Base-by-base conservation (phyloP, 2,888 invertebrate species). In the Tuta absoluta region DNA sequence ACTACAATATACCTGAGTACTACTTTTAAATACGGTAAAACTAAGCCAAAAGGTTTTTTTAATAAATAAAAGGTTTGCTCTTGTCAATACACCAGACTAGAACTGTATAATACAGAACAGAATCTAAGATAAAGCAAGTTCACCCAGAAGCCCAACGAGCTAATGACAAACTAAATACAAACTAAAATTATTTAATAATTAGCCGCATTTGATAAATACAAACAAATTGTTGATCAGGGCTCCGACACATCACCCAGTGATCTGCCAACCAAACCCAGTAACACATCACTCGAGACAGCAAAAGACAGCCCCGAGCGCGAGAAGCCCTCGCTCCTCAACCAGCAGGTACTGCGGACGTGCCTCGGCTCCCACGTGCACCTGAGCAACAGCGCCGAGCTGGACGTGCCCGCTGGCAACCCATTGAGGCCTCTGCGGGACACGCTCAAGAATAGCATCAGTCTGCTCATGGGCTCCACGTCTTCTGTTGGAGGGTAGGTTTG, bases 181-280 rank as follows among this genome's bases (percentile, higher is more conserved):
- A n/a, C n/a, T n/a, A n/a, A n/a, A n/a, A n/a, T n/a, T n/a, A n/a
- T n/a, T n/a, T n/a, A n/a, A n/a, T n/a, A n/a, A n/a, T n/a, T n/a
- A n/a, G n/a, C n/a, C n/a, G n/a, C n/a, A n/a, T n/a, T n/a, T n/a
- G n/a, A n/a, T n/a, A n/a, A n/a, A n/a, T n/a, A n/a, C 4, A 45
- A 45, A 45, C 14, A 12, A 14, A 4, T 45, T 17, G 4, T 45
- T 4, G 1, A 41, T 60, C 71, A 91, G 91, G 91, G 90, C 17
- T 85, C 74, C 71, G 91, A 91, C 68, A 79, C 91, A 83, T 89
- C 86, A 64, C 77, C 91, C 0, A 85, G 86, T 69, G 90, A 89
- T 64, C 76, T 78, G 75, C 84, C 85, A 0, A 85, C 87, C 0
- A 84, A 86, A 63, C 80, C 80, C 0, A 84, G 80, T 61, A 79